Conservation (phyloP, 1,140 invertebrate species). For the Choristoneura fumiferana region DNA sequence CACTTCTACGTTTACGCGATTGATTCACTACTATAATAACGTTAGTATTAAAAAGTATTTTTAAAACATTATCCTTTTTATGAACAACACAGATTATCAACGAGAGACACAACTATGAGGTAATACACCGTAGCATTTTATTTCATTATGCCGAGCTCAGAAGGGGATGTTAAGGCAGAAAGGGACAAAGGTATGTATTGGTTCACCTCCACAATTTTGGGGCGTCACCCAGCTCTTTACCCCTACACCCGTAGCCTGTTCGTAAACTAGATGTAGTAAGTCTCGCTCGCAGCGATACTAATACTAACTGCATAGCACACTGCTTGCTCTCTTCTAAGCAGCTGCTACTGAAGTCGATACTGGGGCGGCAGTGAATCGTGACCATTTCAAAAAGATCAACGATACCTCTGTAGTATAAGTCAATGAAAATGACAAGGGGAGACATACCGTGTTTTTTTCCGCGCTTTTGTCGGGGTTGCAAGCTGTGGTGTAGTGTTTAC, state of each 20-base stretch:
- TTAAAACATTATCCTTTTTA: slow-evolving; percentile 36
- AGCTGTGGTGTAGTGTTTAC: not conserved
- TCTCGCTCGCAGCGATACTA: not conserved
- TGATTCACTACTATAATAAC: slow-evolving; percentile 24
- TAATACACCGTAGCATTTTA: slow-evolving; percentile 36
- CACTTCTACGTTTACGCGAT: slow-evolving; percentile 43
- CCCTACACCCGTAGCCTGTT: slow-evolving; percentile 23
- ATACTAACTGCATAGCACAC: slow-evolving; percentile 5
- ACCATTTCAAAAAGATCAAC: not conserved
- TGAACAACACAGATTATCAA: slow-evolving; percentile 32
- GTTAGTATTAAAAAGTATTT: slow-evolving; percentile 27
- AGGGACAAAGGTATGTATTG: slow-evolving; percentile 46
- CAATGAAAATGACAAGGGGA: slow-evolving; percentile 12
- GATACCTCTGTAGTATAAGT: not conserved
- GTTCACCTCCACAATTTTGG: slow-evolving; percentile 37
- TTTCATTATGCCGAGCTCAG: slow-evolving; percentile 35
- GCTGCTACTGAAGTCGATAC: not conserved
- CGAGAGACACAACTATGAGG: slow-evolving; percentile 38
- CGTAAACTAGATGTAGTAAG: not conserved
- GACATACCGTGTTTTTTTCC: not conserved
- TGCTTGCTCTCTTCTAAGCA: not conserved
- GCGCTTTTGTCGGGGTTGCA: not conserved
- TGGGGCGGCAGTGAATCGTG: not conserved
- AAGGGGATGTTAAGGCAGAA: slow-evolving; percentile 40
- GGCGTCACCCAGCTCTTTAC: slow-evolving; percentile 41